These are phyloP conservation scores for Holocentrus rufus DNA, from an alignment of 2,797 vertebrate genomes.

Conservation along the genomic window DNA sequence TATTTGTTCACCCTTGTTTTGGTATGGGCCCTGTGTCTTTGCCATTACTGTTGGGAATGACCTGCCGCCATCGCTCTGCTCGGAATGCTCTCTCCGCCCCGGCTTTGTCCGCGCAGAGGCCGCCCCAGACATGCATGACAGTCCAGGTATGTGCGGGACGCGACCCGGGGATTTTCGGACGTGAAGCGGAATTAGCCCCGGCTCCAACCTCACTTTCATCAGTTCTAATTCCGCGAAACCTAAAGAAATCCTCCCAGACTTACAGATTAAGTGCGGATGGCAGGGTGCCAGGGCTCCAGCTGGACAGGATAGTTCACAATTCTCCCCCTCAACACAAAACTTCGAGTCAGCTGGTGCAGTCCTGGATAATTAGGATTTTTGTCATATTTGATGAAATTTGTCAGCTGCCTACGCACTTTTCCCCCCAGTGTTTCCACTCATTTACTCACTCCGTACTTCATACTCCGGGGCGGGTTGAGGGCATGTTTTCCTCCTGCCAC, in stretches of 20 bases:
- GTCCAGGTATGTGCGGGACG: conserved; percentile 42
- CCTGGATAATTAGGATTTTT: conserved; percentile 34
- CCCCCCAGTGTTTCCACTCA: conserved; percentile 9
- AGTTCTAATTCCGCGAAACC: conserved; percentile 34
- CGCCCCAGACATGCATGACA: conserved; percentile 35
- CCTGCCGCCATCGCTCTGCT: conserved; percentile 51
- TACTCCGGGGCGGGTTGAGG: conserved; percentile 7
- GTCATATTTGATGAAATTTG: conserved; percentile 50
- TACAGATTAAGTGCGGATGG: conserved; percentile 47
- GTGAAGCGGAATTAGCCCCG: conserved; percentile 42
- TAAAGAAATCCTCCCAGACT: conserved; percentile 32
- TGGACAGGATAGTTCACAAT: conserved; percentile 45
- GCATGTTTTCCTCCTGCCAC: not conserved
- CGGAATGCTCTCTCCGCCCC: conserved; percentile 31
- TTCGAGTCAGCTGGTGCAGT: conserved; percentile 31
- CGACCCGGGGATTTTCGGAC: conserved; percentile 44
- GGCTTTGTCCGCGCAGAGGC: conserved; percentile 23
- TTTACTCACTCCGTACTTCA: conserved; percentile 35
- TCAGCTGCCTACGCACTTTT: conserved; percentile 38
- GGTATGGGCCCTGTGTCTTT: conserved; percentile 71
- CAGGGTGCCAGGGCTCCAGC: conserved; percentile 55
- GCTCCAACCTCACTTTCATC: conserved; percentile 22
- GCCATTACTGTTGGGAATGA: conserved; percentile 64
- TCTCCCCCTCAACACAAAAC: conserved; percentile 37
- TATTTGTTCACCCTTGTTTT: conserved; percentile 79